These are phyloP conservation scores for Zaprionus inermis DNA, from an alignment of 1,140 invertebrate species.

Conservation along the genomic window DNA sequence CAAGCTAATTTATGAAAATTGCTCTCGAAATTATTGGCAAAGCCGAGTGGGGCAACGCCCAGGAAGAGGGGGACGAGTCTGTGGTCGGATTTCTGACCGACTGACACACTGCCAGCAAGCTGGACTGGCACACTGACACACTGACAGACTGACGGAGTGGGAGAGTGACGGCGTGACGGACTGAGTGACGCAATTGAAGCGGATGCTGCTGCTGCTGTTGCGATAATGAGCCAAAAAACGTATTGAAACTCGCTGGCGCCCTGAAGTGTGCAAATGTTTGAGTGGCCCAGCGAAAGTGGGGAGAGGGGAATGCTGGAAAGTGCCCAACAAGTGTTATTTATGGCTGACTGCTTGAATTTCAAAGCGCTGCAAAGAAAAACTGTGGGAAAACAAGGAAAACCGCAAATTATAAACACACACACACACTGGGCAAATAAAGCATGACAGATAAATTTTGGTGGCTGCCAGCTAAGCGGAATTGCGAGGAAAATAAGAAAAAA, in stretches of 20 bases:
- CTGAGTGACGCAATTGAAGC: constrained; percentile 66
- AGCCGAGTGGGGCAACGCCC: constrained; percentile 7
- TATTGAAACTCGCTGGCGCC: constrained; percentile 60
- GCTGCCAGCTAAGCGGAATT: constrained; percentile 67
- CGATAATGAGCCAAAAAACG: constrained; percentile 69
- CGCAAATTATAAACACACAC: constrained; percentile 66
- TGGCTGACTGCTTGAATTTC: constrained; percentile 71
- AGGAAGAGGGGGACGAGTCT: neutral
- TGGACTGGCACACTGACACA: constrained; percentile 21
- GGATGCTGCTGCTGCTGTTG: constrained; percentile 37
- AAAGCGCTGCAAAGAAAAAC: constrained; percentile 20
- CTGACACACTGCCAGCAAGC: constrained; percentile 14
- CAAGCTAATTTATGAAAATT: constrained; percentile 80
- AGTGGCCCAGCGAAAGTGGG: constrained; percentile 37
- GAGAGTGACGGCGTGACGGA: constrained; percentile 7
- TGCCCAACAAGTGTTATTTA: constrained; percentile 73
- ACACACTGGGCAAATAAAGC: constrained; percentile 21
- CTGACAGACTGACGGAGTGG: constrained; percentile 14
- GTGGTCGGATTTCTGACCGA: constrained; percentile 12
- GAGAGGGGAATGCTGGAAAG: constrained; percentile 16
- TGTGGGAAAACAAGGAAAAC: constrained; percentile 31
- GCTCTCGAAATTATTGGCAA: constrained; percentile 76
- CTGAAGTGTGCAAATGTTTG: constrained; percentile 71
- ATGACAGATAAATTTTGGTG: constrained; percentile 60
- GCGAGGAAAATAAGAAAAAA: neutral